Evolutionary conservation across 1,140 invertebrate species (phyloP).

Genomic region (Parasteatoda tepidariorum): DNA sequence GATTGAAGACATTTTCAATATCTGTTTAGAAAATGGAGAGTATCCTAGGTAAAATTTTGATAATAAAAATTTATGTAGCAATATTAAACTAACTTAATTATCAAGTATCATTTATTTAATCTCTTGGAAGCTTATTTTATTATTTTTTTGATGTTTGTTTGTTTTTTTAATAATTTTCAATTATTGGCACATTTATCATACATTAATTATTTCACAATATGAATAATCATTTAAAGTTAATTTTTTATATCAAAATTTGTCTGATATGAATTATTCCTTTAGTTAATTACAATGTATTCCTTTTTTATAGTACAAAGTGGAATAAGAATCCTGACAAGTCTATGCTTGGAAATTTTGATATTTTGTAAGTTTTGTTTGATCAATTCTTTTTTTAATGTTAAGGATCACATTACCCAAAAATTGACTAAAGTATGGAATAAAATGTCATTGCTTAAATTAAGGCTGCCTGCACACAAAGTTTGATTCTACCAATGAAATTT

Average conservation of each 20-base stretch:
- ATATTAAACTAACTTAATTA: conserved; percentile 42
- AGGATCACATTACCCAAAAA: too few species aligned
- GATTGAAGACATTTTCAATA: conserved; percentile 93
- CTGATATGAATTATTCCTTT: too few species aligned
- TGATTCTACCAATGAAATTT: too few species aligned
- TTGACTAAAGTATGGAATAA: too few species aligned
- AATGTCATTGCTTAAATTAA: too few species aligned
- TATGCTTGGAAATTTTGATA: conserved; percentile 87
- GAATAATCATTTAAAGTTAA: too few species aligned
- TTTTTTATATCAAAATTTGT: too few species aligned
- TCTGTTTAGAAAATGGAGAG: conserved; percentile 89
- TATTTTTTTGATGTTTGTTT: neutral
- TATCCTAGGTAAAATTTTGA: conserved; percentile 80
- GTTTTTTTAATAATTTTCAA: too few species aligned
- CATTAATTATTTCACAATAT: too few species aligned
- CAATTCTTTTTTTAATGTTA: neutral
- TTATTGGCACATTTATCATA: too few species aligned
- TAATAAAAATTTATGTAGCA: conserved; percentile 29
- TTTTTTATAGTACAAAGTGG: conserved; percentile 81
- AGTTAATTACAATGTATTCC: too few species aligned
- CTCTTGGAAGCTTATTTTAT: neutral
- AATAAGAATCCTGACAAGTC: conserved; percentile 86
- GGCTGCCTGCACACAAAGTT: too few species aligned
- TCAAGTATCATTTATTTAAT: conserved; percentile 47
- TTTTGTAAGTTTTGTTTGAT: conserved; percentile 75